phyloP scores from a whole-genome alignment of 2,113 vertebrate species.

The Tychaedon coryphoeus region DNA sequence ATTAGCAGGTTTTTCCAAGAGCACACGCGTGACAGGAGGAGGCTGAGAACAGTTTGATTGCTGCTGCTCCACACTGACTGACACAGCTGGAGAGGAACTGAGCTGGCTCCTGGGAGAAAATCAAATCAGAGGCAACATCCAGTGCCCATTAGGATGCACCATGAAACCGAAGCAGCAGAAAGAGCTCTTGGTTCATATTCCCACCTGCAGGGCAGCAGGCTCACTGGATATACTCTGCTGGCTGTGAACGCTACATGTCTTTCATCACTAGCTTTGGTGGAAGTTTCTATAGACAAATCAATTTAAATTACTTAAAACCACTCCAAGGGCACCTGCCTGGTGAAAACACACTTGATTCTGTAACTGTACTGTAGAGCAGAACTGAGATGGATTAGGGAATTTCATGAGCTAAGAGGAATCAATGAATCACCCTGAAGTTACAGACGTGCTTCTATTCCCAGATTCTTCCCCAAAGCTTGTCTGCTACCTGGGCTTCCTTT shows the following conservation, averaged over 20 bases:
- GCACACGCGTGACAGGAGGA: neutral
- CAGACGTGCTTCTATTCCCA: neutral
- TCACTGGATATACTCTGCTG: neutral
- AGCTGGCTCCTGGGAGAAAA: neutral
- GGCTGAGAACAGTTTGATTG: neutral
- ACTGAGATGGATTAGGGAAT: neutral
- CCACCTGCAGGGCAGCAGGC: constrained; percentile 8
- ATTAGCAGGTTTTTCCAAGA: neutral
- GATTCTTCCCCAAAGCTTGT: neutral
- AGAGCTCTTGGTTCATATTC: neutral
- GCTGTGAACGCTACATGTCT: neutral
- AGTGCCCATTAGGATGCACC: neutral
- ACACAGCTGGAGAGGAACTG: neutral
- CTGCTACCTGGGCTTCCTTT: neutral
- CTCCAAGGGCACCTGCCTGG: neutral
- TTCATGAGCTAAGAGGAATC: neutral
- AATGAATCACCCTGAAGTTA: constrained; percentile 7
- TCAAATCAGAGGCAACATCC: neutral
- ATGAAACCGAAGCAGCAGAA: neutral
- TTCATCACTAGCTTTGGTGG: neutral
- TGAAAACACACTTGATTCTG: neutral
- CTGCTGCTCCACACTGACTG: neutral
- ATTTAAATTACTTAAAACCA: neutral
- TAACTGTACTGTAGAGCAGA: neutral
- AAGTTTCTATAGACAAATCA: neutral